Evolutionary conservation across 2,113 vertebrate genomes (phyloP).

Genomic region (Calidris pygmaea): DNA sequence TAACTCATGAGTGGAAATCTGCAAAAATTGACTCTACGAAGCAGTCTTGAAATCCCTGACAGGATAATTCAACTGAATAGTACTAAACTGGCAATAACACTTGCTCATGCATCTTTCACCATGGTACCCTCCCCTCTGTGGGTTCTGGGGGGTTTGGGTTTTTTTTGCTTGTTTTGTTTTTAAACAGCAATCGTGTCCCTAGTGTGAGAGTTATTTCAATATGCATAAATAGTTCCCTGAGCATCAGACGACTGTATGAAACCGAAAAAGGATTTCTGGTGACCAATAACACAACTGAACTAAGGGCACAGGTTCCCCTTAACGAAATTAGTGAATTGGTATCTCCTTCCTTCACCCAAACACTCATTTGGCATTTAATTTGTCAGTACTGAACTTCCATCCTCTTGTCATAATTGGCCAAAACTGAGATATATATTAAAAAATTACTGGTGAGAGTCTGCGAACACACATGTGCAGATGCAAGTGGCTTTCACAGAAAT

Average conservation of each 20-base stretch:
- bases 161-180: not conserved
- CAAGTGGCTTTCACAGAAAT: not conserved
- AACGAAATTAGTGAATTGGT: not conserved
- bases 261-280: not conserved
- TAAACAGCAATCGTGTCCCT: not conserved
- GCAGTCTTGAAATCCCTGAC: not conserved
- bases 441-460: not conserved
- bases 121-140: accelerated
- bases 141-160: accelerated
- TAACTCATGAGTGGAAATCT: not conserved
- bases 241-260: not conserved
- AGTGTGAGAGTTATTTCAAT: not conserved
- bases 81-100: not conserved
- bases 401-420: not conserved
- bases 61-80: not conserved
- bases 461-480: not conserved
- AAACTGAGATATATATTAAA: not conserved
- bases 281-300: not conserved
- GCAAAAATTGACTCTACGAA: not conserved
- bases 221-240: not conserved
- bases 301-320: not conserved
- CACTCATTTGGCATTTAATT: not conserved
- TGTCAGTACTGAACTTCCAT: not conserved
- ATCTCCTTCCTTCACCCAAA: not conserved
- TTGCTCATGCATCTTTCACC: not conserved